These are phyloP conservation scores for Callipepla californica DNA, from an alignment of 2,113 vertebrate species.

Conservation along the genomic window DNA sequence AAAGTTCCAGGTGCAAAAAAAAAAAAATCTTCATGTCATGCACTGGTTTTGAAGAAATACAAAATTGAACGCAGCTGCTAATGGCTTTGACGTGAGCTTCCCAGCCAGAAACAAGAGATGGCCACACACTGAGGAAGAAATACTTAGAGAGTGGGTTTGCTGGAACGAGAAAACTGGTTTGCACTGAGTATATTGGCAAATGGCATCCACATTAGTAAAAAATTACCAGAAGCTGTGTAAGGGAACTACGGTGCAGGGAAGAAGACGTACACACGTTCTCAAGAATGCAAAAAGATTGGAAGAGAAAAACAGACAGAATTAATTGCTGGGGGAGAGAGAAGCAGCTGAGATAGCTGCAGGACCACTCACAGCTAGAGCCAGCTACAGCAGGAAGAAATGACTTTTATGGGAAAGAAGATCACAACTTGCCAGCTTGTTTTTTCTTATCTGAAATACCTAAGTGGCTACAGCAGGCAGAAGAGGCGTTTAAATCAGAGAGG, in stretches of 20 bases:
- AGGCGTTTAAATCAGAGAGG: background rate
- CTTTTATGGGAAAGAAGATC: background rate
- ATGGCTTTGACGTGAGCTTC: background rate
- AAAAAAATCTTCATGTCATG: slow-evolving; percentile 18
- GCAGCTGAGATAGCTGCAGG: background rate
- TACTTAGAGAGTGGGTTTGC: background rate
- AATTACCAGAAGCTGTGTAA: background rate
- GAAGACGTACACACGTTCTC: background rate
- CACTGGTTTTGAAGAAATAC: background rate
- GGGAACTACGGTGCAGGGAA: background rate
- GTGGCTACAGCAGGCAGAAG: background rate
- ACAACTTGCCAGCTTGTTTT: background rate
- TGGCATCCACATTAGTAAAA: background rate
- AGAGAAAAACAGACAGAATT: background rate
- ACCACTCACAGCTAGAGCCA: background rate
- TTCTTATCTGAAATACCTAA: background rate
- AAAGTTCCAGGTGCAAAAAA: slow-evolving; percentile 37
- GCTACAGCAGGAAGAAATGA: background rate
- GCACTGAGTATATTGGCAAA: background rate
- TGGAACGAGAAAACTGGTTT: background rate
- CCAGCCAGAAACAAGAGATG: background rate
- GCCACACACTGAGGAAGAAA: background rate
- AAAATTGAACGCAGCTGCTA: background rate
- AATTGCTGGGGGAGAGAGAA: background rate
- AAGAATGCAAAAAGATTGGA: background rate